phyloP scores from a whole-genome alignment of 2,113 vertebrate species.

The Amphiprion percula region DNA sequence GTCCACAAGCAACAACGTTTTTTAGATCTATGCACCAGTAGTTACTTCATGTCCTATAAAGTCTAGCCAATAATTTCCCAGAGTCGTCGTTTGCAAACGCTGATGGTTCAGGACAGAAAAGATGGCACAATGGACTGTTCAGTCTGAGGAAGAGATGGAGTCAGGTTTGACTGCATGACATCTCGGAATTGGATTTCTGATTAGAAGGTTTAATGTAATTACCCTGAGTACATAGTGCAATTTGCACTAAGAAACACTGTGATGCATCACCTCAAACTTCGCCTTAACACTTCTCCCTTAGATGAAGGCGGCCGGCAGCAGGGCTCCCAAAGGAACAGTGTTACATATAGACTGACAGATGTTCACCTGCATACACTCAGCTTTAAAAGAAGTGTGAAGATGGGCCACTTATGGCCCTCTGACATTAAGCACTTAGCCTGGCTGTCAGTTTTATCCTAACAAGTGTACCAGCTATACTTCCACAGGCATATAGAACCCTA shows the following conservation, averaged over 20 bases:
- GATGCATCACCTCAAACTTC: constrained; percentile 57
- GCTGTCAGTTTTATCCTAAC: neutral
- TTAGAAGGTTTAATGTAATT: constrained; percentile 81
- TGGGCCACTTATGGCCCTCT: constrained; percentile 15
- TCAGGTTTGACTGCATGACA: constrained; percentile 63
- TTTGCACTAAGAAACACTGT: constrained; percentile 48
- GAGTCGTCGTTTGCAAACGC: constrained; percentile 63
- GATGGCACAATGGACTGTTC: constrained; percentile 61
- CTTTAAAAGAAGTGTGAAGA: neutral
- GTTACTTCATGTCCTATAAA: constrained; percentile 52
- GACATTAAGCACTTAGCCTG: constrained; percentile 7
- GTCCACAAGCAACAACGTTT: constrained; percentile 19
- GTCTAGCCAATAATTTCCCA: constrained; percentile 65
- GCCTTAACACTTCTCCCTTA: constrained; percentile 29
- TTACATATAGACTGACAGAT: constrained; percentile 53
- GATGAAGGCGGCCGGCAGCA: constrained; percentile 7
- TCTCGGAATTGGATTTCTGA: constrained; percentile 77
- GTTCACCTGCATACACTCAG: constrained; percentile 28
- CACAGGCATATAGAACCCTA: neutral
- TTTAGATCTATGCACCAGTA: constrained; percentile 4
- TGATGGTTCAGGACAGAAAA: constrained; percentile 63
- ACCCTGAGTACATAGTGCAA: constrained; percentile 66
- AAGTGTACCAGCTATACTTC: neutral
- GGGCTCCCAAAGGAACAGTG: constrained; percentile 33
- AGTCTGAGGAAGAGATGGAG: constrained; percentile 42